phyloP scores from a whole-genome alignment of 2,888 invertebrate genomes.

The Ochropleura plecta region DNA sequence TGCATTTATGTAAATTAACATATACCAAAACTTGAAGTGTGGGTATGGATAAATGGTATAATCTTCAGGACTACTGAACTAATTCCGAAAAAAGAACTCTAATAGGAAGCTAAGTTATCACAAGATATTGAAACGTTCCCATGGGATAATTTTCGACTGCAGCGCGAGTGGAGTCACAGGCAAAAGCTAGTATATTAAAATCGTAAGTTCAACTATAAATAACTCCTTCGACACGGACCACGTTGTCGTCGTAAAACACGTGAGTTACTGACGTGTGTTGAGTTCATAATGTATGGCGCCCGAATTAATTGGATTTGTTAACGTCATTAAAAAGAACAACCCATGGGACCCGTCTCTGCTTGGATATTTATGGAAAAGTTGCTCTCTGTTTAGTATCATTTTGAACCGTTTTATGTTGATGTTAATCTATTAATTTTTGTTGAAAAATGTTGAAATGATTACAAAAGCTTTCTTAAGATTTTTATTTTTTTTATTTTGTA shows the following conservation, averaged over 20 bases:
- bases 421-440: background rate
- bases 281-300: slow-evolving; percentile 36
- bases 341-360: background rate
- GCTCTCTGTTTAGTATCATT: slow-evolving; percentile 9
- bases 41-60: background rate
- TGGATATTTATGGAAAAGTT: slow-evolving; percentile 15
- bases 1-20: background rate
- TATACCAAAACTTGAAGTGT: background rate
- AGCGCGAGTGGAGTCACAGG: background rate
- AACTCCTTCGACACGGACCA: slow-evolving; percentile 3
- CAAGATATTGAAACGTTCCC: background rate
- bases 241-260: slow-evolving; percentile 46
- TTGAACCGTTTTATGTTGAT: background rate
- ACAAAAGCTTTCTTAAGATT: background rate
- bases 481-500: background rate
- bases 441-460: too few relatives aligned
- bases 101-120: background rate
- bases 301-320: slow-evolving; percentile 52
- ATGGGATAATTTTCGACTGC: background rate
- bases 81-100: background rate
- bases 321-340: slow-evolving; percentile 35
- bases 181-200: slow-evolving; percentile 5
- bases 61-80: background rate
- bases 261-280: slow-evolving; percentile 41
- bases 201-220: slow-evolving; percentile 47